A percentile compares a stretch with the other conserved stretches of the same genome.
These are phyloP conservation scores for Bufo bufo DNA, from an alignment of 2,113 vertebrate genomes.

Conservation along the genomic window DNA sequence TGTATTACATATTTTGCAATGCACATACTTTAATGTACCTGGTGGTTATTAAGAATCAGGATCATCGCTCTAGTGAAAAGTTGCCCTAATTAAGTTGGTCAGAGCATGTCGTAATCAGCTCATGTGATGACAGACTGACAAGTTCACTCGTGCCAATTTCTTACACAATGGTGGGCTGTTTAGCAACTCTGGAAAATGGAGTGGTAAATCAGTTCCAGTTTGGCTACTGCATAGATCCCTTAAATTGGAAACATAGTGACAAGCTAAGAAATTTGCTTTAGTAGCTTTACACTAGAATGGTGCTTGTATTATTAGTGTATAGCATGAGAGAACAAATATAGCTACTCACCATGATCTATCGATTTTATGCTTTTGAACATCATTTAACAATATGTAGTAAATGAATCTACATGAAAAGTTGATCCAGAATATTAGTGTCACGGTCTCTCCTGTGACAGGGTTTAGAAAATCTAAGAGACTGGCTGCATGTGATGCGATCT, in stretches of 20 bases:
- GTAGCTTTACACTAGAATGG: background rate
- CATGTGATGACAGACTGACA: slow-evolving; percentile 61
- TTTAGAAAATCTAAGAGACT: too few relatives aligned
- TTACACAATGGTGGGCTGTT: slow-evolving; percentile 65
- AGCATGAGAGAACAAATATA: background rate
- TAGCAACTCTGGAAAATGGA: slow-evolving; percentile 31
- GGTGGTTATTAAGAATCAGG: slow-evolving; percentile 65
- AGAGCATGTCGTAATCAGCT: slow-evolving; percentile 63
- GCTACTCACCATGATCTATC: too few relatives aligned
- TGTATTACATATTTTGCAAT: slow-evolving; percentile 59
- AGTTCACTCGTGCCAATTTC: slow-evolving; percentile 60
- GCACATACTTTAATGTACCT: slow-evolving; percentile 64
- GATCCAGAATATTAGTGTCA: too few relatives aligned
- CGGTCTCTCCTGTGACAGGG: too few relatives aligned
- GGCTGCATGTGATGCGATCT: too few relatives aligned
- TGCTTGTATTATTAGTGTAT: background rate
- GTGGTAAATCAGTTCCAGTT: slow-evolving; percentile 64
- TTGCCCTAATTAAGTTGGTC: slow-evolving; percentile 66
- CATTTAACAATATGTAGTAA: too few relatives aligned
- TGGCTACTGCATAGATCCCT: slow-evolving; percentile 55
- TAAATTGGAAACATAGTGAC: slow-evolving; percentile 2
- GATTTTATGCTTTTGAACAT: too few relatives aligned
- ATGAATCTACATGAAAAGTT: too few relatives aligned
- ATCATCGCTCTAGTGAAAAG: slow-evolving; percentile 65
- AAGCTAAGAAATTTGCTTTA: slow-evolving; percentile 9